Base-by-base conservation (phyloP, 2,888 invertebrate species). In the Ochropleura leucogaster region DNA sequence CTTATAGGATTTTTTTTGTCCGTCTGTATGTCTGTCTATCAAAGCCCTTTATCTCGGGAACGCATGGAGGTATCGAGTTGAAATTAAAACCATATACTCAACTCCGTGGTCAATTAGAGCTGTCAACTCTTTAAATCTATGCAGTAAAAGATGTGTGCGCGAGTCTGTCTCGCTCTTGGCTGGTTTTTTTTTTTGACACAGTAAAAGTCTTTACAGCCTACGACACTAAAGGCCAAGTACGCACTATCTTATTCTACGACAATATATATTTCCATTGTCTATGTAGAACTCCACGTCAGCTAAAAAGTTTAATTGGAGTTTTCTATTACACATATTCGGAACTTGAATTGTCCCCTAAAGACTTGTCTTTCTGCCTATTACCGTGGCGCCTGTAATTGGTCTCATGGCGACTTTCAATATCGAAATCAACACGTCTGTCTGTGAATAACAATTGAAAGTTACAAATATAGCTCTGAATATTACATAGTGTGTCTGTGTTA, bases 301-400 rank as follows among this genome's bases (percentile, higher is more conserved):
- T 44, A 20, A 67, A 78, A 59, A 79, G 55, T 74, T 69, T 80
- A 57, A 74, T 74, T 79, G 57, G 53, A 69, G 55, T 62, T 62
- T 63, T 47, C 18, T 59, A 46, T 55, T 16, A 55, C 60, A 57
- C 18, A 79, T 20, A 63, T 79, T 72, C 10, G n/a, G 47, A 44
- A 49, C 57, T 64, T 16, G 49, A 62, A 59, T 42, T 64, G 67
- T 59, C 20, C 42, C 47, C 20, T 40, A 78, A 64, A 78, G 59
- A 53, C 53, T 49, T 40, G 18, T 30, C 51, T 5, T 44, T 46
- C 7, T 63, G 57, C 57, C 57, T 68, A 60, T 73, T 49, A 68
- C 47, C 40, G 40, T 60, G 53, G 68, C 68, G 74, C 59, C 65
- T 16, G 53, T 59, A 60, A 79, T 64, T 65, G 72, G 44, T 63